Evolutionary conservation across 1,140 invertebrate genomes (phyloP).

Genomic region (Streblospio benedicti): DNA sequence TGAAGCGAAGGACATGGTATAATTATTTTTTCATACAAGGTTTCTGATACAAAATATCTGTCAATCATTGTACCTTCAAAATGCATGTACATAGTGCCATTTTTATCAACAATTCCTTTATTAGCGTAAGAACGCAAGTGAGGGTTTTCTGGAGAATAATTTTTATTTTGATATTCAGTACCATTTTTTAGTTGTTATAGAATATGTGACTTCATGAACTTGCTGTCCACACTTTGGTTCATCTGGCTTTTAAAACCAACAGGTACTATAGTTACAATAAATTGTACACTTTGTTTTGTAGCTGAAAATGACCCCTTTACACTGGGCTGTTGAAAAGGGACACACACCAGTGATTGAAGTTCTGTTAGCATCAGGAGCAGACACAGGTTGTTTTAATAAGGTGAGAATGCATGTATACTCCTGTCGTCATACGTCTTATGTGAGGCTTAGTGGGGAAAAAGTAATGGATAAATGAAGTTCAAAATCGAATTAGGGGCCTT

Average conservation of each 20-base stretch:
- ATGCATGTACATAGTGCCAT: too few relatives aligned
- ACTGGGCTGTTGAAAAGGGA: constrained; percentile 85
- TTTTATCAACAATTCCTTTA: too few relatives aligned
- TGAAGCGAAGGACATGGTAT: constrained; percentile 75
- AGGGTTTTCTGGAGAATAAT: background rate
- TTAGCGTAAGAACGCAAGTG: background rate
- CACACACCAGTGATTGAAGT: constrained; percentile 61
- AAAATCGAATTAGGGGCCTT: background rate
- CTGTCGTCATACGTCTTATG: background rate
- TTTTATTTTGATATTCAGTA: background rate
- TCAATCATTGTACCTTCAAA: background rate
- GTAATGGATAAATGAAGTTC: background rate
- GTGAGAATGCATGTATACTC: constrained; percentile 18
- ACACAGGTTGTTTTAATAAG: constrained; percentile 61
- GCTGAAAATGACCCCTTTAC: constrained; percentile 86
- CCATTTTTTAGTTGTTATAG: background rate
- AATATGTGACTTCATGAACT: background rate
- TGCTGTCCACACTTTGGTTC: background rate
- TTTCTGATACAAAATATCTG: background rate
- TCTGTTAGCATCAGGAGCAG: constrained; percentile 64
- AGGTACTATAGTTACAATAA: too few relatives aligned
- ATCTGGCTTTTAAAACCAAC: too few relatives aligned
- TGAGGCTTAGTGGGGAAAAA: background rate
- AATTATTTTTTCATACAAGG: background rate
- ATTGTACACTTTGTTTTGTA: constrained; percentile 33